Evolutionary conservation across 2,797 vertebrate species (phyloP).

Genomic region (Melanotaenia maccullochi): DNA sequence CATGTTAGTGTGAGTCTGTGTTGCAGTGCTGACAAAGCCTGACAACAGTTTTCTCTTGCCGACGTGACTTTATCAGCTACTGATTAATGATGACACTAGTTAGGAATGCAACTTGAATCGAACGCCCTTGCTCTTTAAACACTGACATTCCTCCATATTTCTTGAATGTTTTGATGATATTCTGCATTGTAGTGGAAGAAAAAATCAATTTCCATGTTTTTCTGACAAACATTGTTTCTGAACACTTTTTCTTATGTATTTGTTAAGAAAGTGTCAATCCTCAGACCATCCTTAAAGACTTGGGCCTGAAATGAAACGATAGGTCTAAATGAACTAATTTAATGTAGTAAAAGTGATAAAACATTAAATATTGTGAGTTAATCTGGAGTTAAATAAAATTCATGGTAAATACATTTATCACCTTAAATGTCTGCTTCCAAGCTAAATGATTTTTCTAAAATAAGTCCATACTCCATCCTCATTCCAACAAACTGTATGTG

Average conservation of each 20-base stretch:
- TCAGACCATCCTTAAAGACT: too few species aligned
- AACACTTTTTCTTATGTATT: too few species aligned
- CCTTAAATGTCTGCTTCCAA: not conserved
- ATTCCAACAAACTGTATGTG: not conserved
- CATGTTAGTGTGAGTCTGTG: not conserved
- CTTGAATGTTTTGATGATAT: not conserved
- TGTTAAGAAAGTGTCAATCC: too few species aligned
- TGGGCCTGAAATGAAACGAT: not conserved
- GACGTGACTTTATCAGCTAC: not conserved
- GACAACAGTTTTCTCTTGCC: not conserved
- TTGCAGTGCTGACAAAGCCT: not conserved
- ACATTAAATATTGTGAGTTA: not conserved
- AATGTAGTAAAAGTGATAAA: not conserved
- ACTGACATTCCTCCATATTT: not conserved
- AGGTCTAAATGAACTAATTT: not conserved
- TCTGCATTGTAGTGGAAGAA: too few species aligned
- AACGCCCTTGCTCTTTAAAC: not conserved
- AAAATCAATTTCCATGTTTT: too few species aligned
- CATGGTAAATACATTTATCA: not conserved
- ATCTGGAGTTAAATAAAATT: not conserved
- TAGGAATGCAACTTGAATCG: not conserved
- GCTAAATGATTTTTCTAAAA: not conserved
- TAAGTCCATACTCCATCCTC: not conserved
- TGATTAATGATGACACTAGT: not conserved
- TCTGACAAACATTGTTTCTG: too few species aligned